A percentile compares a stretch with the other conserved stretches of the same genome.
Conservation (phyloP, 2,888 invertebrate species). For the Mesorhabditis spiculigera region DNA sequence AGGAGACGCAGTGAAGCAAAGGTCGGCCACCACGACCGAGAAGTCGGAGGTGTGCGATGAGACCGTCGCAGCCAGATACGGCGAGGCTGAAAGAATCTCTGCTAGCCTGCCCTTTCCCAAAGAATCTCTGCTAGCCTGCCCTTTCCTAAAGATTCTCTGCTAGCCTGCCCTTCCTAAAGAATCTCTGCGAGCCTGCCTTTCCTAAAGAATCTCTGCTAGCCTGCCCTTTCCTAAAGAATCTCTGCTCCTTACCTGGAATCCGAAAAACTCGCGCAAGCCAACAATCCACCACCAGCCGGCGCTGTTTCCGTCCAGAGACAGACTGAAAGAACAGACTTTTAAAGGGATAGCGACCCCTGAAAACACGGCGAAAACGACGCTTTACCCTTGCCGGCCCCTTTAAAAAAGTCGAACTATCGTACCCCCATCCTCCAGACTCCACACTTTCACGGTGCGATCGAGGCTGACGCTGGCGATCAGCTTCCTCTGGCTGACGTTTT, state of each 20-base stretch:
- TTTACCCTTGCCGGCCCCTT: not conserved
- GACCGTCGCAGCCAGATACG: slow-evolving; percentile 2
- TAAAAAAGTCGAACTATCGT: not conserved
- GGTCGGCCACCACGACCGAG: slow-evolving; percentile 3
- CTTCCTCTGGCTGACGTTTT: slow-evolving; percentile 50
- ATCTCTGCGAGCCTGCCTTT: too few relatives aligned
- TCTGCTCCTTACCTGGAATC: not conserved
- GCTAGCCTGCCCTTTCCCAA: too few relatives aligned
- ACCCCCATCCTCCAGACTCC: slow-evolving; percentile 60
- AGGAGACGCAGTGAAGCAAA: not conserved
- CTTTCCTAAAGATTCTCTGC: too few relatives aligned
- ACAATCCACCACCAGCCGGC: not conserved
- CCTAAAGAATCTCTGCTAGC: too few relatives aligned
- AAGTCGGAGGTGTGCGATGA: not conserved
- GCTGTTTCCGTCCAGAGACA: not conserved
- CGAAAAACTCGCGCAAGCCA: not conserved
- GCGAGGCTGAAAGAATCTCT: not conserved
- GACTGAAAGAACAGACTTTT: not conserved
- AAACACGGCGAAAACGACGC: not conserved
- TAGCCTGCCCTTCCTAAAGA: too few relatives aligned
- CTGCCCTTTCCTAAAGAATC: too few relatives aligned
- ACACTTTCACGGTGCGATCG: slow-evolving; percentile 60
- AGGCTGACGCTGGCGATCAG: slow-evolving; percentile 59
- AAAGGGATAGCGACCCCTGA: not conserved
- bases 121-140: too few relatives aligned